These are phyloP conservation scores for Daktulosphaira vitifoliae DNA, from an alignment of 1,140 invertebrate genomes.

Conservation along the genomic window DNA sequence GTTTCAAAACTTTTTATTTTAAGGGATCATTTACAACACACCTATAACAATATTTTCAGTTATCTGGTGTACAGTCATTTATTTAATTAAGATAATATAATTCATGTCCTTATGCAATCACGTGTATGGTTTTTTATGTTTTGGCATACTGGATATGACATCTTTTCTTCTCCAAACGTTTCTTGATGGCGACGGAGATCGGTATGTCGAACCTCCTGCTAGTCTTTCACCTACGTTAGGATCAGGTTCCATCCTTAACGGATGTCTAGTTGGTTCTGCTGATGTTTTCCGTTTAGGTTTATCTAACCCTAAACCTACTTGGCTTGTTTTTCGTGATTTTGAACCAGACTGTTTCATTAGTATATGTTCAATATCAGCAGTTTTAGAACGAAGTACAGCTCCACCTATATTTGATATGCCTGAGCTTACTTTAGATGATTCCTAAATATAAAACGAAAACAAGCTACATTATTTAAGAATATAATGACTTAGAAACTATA, in stretches of 20 bases:
- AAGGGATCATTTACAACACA: no score
- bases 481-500: no score
- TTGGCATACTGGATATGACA: constrained; percentile 66
- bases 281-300: constrained; percentile 53
- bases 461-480: no score
- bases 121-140: constrained; percentile 37
- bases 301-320: constrained; percentile 36
- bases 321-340: constrained; percentile 37
- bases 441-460: neutral
- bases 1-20: no score
- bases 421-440: neutral
- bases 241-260: constrained; percentile 49
- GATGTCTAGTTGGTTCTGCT: constrained; percentile 53
- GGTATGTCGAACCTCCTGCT: constrained; percentile 20
- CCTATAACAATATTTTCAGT: no score
- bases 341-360: constrained; percentile 37
- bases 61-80: no score
- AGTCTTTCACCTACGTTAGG: constrained; percentile 19
- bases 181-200: constrained; percentile 27
- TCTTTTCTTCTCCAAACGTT: constrained; percentile 63
- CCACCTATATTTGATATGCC: constrained; percentile 59
- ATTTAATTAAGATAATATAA: no score
- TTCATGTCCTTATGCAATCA: neutral
- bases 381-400: constrained; percentile 56
- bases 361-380: constrained; percentile 58